Evolutionary conservation across 2,888 invertebrate genomes (phyloP), one percentile per base, ranked within the genome.

Genomic region (Caradrina kadenii): DNA sequence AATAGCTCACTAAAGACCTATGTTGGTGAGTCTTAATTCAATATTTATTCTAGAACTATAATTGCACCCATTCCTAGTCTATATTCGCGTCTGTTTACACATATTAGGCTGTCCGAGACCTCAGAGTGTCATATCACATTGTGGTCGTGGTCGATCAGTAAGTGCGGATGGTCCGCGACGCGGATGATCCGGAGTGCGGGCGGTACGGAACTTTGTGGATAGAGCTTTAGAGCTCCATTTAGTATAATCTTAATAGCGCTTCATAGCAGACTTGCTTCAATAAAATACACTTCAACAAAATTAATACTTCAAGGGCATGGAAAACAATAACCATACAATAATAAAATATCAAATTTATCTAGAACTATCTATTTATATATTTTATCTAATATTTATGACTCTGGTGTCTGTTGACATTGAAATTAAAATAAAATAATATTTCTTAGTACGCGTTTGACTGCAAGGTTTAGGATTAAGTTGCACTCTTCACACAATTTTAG

Each of bases 221-320:
- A 19, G 10, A 13, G n/a, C 11, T 42, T 7, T 13, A 68, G n/a
- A 55, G 22, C 52, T 79, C 15, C 48, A 35, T 31, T 42, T 22
- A 73, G 68, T 39, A 48, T 22, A 76, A 49, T 52, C 10, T 22
- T 50, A 49, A 68, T 35, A 53, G 22, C 59, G n/a, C 35, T 7
- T 45, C 22, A 48, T 1, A 77, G 48, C 50, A 68, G 42, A 67
- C 61, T 67, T 45, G 67, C 42, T 61, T 63, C 53, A 80, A 65
- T 69, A 79, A 80, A 70, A 80, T 71, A 79, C 76, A 76, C 67
- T 61, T 81, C 64, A 84, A 87, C 82, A 82, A 83, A 81, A 84
- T 79, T 87, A 87, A 86, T 87, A 87, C 87, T 87, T 83, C 63
- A 81, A 58, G 70, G 81, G 79, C 68, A 83, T 79, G 82, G 75